phyloP scores from a whole-genome alignment of 2,888 invertebrate species.

The Drosophila koepferae region DNA sequence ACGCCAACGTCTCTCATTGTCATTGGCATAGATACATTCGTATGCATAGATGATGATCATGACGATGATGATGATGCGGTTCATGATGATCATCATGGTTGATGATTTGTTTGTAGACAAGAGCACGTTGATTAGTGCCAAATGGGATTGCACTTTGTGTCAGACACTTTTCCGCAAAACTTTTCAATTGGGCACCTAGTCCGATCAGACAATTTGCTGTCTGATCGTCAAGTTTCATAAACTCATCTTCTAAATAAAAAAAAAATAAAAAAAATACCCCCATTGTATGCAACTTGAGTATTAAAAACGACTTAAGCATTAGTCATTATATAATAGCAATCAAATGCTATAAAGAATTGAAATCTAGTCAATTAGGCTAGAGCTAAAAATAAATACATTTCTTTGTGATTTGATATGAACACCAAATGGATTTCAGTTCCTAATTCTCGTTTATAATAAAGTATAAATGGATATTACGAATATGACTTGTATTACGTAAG shows the following conservation, averaged over 20 bases:
- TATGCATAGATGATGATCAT: constrained; percentile 20
- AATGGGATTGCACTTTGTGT: constrained; percentile 51
- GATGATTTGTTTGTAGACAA: constrained; percentile 55
- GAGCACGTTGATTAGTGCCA: constrained; percentile 59
- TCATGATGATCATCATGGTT: constrained; percentile 26
- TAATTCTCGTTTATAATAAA: not conserved
- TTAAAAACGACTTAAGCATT: constrained; percentile 30
- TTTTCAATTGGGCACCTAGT: constrained; percentile 55
- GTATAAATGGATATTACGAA: not conserved
- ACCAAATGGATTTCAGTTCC: constrained; percentile 1
- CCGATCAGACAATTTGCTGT: constrained; percentile 28
- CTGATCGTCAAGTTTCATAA: constrained; percentile 35
- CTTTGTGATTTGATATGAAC: constrained; percentile 9
- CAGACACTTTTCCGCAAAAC: constrained; percentile 44
- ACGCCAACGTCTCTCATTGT: constrained; percentile 65
- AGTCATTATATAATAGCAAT: constrained; percentile 15
- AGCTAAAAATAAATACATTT: constrained; percentile 9
- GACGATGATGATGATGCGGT: not conserved
- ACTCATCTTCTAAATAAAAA: constrained; percentile 12
- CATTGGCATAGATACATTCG: constrained; percentile 59
- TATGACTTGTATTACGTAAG: not conserved
- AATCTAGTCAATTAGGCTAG: not conserved
- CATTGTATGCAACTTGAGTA: constrained; percentile 29
- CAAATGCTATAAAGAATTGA: constrained; percentile 11
- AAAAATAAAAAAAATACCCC: not conserved